A percentile compares a stretch with the other conserved stretches of the same genome.
These are phyloP conservation scores for Muscicapa adusta DNA, from an alignment of 2,113 vertebrate species.

Conservation along the genomic window DNA sequence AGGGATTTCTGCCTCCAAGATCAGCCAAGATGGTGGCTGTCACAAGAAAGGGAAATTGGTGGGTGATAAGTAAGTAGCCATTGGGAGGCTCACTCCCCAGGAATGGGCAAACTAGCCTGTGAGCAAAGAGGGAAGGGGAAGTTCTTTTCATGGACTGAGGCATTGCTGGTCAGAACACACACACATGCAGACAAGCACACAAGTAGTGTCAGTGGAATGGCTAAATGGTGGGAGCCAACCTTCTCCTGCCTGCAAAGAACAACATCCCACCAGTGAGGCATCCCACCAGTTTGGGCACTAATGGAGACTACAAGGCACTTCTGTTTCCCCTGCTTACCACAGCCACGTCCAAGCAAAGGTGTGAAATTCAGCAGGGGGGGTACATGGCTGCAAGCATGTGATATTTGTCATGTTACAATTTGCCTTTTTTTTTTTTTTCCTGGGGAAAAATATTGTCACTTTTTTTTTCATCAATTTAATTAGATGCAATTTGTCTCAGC, in stretches of 20 bases:
- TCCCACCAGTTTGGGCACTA: not conserved
- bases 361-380: constrained; percentile 2
- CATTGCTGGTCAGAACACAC: not conserved
- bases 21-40: not conserved
- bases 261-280: fast-evolving
- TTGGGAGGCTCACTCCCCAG: not conserved
- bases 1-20: not conserved
- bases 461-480: constrained; percentile 82
- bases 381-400: not conserved
- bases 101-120: not conserved
- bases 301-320: not conserved
- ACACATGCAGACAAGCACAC: fast-evolving
- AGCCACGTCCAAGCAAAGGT: not conserved
- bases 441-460: constrained; percentile 51
- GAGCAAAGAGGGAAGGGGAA: not conserved
- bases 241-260: not conserved
- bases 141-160: not conserved
- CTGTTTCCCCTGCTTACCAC: not conserved
- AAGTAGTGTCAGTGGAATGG: fast-evolving
- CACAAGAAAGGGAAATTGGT: not conserved
- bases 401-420: constrained; percentile 24
- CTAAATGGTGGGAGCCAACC: not conserved
- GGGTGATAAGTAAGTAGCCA: not conserved
- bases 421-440: constrained; percentile 38
- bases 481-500: constrained; percentile 88